phyloP scores from a whole-genome alignment of 1,140 invertebrate species.

The Wiebesia pumilae region DNA sequence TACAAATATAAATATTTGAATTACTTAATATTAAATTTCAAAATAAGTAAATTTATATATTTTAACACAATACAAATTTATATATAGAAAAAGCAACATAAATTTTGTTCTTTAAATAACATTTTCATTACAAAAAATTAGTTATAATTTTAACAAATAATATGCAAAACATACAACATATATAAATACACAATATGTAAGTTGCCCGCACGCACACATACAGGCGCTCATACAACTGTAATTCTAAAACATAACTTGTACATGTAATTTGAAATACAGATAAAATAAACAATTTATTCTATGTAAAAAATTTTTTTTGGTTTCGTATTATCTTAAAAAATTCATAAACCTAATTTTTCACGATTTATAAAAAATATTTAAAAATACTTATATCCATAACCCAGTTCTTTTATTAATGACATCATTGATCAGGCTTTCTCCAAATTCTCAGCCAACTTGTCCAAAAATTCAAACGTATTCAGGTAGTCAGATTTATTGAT shows the following conservation, averaged over 20 bases:
- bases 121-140: too few relatives aligned
- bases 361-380: background rate
- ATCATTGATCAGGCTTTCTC: slow-evolving; percentile 77
- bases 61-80: too few relatives aligned
- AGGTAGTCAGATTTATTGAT: slow-evolving; percentile 92
- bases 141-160: too few relatives aligned
- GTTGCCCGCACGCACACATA: background rate
- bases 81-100: too few relatives aligned
- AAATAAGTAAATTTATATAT: too few relatives aligned
- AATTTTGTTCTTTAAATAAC: too few relatives aligned
- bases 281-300: background rate
- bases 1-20: too few relatives aligned
- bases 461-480: slow-evolving; percentile 98
- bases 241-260: background rate
- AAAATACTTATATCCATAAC: slow-evolving; percentile 10
- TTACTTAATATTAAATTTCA: too few relatives aligned
- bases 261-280: background rate
- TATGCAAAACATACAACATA: background rate
- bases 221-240: background rate
- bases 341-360: slow-evolving; percentile 15
- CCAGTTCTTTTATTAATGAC: slow-evolving; percentile 16
- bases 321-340: background rate
- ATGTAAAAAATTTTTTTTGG: background rate
- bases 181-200: background rate
- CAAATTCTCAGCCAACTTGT: slow-evolving; percentile 96